Evolutionary conservation across 2,113 vertebrate species (phyloP).

Genomic region (Zosterops lateralis): DNA sequence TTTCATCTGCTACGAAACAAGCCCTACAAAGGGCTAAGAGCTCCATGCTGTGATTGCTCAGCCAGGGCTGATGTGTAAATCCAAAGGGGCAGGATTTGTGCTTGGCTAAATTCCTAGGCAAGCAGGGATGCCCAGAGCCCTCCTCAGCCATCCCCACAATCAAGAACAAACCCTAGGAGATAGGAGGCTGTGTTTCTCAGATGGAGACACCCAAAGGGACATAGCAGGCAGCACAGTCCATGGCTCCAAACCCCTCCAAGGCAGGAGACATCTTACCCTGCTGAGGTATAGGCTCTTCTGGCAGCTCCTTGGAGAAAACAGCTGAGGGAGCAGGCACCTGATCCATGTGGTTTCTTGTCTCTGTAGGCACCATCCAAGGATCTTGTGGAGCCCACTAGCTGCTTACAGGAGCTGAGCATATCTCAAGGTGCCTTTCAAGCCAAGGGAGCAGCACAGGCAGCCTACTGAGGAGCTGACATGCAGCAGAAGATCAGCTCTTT

Average conservation of each 20-base stretch:
- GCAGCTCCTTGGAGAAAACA: not conserved
- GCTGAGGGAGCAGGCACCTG: not conserved
- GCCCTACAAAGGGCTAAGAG: not conserved
- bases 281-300: not conserved
- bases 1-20: not conserved
- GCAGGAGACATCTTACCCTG: not conserved
- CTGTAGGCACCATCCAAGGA: not conserved
- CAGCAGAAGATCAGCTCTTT: conserved; percentile 78
- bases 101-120: not conserved
- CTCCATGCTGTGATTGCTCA: not conserved
- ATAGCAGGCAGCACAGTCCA: not conserved
- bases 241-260: not conserved
- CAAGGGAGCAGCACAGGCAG: not conserved
- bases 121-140: not conserved
- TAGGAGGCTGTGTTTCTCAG: not conserved
- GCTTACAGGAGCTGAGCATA: not conserved
- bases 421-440: not conserved
- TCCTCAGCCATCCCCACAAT: not conserved
- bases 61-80: not conserved
- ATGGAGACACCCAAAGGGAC: not conserved
- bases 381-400: not conserved
- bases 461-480: conserved; percentile 19
- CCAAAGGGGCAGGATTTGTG: not conserved
- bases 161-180: not conserved
- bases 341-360: not conserved